These are phyloP conservation scores for Yponomeuta sedellus DNA, from an alignment of 2,888 invertebrate species.

Conservation along the genomic window DNA sequence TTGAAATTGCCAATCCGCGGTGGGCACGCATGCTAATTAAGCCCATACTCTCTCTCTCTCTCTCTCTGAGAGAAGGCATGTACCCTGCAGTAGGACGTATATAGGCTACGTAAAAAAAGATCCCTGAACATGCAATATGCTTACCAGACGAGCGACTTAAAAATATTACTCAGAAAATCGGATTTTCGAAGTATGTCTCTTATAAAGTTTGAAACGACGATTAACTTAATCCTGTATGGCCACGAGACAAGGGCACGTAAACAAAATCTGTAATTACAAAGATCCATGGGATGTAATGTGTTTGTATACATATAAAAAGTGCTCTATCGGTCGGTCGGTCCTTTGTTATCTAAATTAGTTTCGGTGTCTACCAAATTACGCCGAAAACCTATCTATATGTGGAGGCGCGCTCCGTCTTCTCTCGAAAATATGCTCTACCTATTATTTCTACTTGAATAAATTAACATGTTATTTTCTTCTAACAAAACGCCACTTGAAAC, in stretches of 20 bases:
- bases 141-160: too few relatives aligned
- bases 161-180: too few relatives aligned
- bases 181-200: not conserved
- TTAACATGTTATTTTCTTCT: slow-evolving; percentile 58
- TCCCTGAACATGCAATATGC: too few relatives aligned
- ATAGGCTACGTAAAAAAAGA: too few relatives aligned
- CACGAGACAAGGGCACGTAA: slow-evolving; percentile 36
- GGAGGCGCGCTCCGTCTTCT: slow-evolving; percentile 56
- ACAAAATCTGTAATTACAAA: slow-evolving; percentile 46
- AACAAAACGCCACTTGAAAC: slow-evolving; percentile 64
- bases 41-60: too few relatives aligned
- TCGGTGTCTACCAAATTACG: slow-evolving; percentile 79
- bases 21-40: too few relatives aligned
- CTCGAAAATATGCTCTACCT: slow-evolving; percentile 72
- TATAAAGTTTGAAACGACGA: not conserved
- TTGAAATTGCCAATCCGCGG: too few relatives aligned
- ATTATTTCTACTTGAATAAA: slow-evolving; percentile 63
- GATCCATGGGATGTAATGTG: slow-evolving; percentile 46
- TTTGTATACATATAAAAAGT: slow-evolving; percentile 71
- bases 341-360: slow-evolving; percentile 78
- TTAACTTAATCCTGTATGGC: not conserved
- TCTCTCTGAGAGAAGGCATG: too few relatives aligned
- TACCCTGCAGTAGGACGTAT: too few relatives aligned
- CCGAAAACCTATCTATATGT: slow-evolving; percentile 69
- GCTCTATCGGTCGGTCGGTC: slow-evolving; percentile 69